Percentiles rank a stretch among this genome's conserved stretches.
phyloP scores from a whole-genome alignment of 2,888 invertebrate species.

The Fissipunctia ypsillon region DNA sequence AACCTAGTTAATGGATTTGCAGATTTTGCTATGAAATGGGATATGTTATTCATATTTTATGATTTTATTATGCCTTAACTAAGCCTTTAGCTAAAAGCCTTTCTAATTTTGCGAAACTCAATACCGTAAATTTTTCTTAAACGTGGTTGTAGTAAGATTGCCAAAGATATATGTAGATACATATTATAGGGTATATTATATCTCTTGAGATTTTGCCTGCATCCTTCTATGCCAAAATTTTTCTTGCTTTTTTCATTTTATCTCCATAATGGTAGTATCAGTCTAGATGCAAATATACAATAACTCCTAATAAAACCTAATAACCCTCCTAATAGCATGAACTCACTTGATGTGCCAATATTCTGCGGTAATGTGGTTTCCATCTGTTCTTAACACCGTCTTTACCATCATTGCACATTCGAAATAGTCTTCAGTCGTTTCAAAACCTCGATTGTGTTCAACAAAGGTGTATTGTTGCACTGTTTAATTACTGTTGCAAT shows the following conservation, averaged over 20 bases:
- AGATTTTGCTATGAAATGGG: constrained; percentile 6
- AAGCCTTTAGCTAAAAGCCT: constrained; percentile 4
- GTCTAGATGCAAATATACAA: constrained; percentile 4
- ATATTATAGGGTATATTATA: neutral
- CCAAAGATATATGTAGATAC: too few species aligned
- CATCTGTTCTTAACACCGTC: neutral
- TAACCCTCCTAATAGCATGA: too few species aligned
- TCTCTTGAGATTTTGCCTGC: neutral
- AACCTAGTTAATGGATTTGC: constrained; percentile 23
- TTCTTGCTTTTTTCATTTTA: too few species aligned
- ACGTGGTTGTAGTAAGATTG: too few species aligned
- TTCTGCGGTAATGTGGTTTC: constrained; percentile 20
- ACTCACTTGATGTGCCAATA: constrained; percentile 17
- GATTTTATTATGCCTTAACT: neutral
- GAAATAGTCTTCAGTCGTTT: constrained; percentile 26
- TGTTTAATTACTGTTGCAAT: constrained; percentile 53
- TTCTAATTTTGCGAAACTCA: constrained; percentile 3
- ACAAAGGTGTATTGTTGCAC: constrained; percentile 49
- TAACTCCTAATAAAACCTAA: too few species aligned
- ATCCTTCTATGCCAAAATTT: too few species aligned
- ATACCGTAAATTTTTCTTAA: neutral
- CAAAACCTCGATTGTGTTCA: constrained; percentile 27
- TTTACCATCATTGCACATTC: constrained; percentile 19
- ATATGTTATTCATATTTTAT: constrained; percentile 33
- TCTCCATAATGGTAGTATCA: neutral